Percentiles rank a stretch among this genome's conserved stretches.
These are phyloP conservation scores for Meghimatium bilineatum DNA, from an alignment of 2,888 invertebrate genomes.

Conservation along the genomic window DNA sequence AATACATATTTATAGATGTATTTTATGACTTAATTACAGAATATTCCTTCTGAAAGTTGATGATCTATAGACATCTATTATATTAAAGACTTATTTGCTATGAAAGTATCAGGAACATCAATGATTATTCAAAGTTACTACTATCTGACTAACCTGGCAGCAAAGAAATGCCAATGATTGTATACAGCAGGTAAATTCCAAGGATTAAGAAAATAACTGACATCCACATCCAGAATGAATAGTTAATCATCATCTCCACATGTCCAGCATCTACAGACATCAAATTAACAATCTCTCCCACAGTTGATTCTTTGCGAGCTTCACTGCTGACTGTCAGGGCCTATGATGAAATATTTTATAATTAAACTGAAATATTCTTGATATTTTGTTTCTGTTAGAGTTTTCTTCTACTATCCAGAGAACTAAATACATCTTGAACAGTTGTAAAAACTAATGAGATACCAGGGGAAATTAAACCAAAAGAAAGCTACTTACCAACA, in stretches of 20 bases:
- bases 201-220: constrained; percentile 89
- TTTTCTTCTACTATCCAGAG: too few relatives aligned
- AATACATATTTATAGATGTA: too few relatives aligned
- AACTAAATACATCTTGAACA: too few relatives aligned
- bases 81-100: too few relatives aligned
- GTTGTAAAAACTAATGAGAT: too few relatives aligned
- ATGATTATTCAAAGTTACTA: not conserved
- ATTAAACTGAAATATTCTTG: not conserved
- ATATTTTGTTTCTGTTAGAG: not conserved
- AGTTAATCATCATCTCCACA: constrained; percentile 67
- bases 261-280: constrained; percentile 77
- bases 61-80: too few relatives aligned
- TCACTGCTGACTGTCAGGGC: constrained; percentile 73
- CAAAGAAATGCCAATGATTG: constrained; percentile 80
- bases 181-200: constrained; percentile 82
- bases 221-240: constrained; percentile 69
- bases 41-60: too few relatives aligned
- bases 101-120: not conserved
- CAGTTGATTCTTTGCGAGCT: constrained; percentile 71
- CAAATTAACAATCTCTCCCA: constrained; percentile 76
- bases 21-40: too few relatives aligned
- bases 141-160: constrained; percentile 74
- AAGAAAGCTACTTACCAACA: too few relatives aligned
- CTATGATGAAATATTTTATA: constrained; percentile 53
- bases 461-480: too few relatives aligned